These are phyloP conservation scores for Microcebus murinus DNA, from an alignment of 2,113 vertebrate genomes.

Conservation along the genomic window DNA sequence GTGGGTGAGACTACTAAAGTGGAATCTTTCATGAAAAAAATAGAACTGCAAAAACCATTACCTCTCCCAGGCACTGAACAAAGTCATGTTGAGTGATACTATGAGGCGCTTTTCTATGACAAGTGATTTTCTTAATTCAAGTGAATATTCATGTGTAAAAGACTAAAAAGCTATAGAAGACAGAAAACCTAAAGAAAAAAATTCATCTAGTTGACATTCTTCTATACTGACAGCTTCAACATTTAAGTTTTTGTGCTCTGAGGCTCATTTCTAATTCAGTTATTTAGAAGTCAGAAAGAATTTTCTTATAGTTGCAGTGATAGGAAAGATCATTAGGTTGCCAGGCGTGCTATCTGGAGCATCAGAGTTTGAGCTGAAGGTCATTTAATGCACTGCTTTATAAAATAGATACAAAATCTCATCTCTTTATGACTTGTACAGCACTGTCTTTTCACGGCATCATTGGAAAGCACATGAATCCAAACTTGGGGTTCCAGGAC, in stretches of 20 bases:
- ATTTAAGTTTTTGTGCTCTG: background rate
- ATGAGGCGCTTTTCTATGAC: background rate
- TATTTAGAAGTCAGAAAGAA: background rate
- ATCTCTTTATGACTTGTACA: background rate
- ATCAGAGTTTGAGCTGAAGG: background rate
- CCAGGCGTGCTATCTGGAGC: background rate
- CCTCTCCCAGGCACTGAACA: constrained; percentile 66
- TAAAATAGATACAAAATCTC: background rate
- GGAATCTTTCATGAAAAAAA: constrained; percentile 12
- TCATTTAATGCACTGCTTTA: background rate
- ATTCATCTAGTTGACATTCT: constrained; percentile 12
- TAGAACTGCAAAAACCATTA: constrained; percentile 21
- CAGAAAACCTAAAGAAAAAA: constrained; percentile 23
- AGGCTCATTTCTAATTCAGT: constrained; percentile 36
- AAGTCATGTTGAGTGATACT: constrained; percentile 12
- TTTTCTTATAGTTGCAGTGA: background rate
- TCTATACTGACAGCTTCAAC: background rate
- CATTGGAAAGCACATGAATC: background rate
- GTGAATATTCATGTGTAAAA: constrained; percentile 63
- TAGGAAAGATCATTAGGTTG: background rate
- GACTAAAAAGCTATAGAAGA: constrained; percentile 2
- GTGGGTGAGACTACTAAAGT: background rate
- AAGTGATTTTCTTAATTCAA: constrained; percentile 53
- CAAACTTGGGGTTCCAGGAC: background rate
- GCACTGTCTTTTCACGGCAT: background rate